phyloP scores from a whole-genome alignment of 2,888 invertebrate genomes.

The Exephanes ischioxanthus region DNA sequence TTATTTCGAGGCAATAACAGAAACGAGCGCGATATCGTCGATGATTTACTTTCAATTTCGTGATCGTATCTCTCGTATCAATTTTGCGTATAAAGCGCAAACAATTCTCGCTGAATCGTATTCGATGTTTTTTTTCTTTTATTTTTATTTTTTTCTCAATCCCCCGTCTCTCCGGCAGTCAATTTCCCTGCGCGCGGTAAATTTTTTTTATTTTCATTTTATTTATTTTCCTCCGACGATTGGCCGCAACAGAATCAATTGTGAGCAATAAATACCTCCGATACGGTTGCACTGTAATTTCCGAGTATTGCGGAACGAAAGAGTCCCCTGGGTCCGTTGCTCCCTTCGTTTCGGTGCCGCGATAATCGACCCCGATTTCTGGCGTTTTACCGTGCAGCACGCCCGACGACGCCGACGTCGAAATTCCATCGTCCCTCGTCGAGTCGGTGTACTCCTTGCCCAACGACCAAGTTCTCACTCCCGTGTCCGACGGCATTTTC shows the following conservation, averaged over 20 bases:
- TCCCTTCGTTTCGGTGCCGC: slow-evolving; percentile 57
- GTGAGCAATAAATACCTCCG: slow-evolving; percentile 70
- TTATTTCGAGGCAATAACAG: slow-evolving; percentile 51
- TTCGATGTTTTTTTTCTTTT: slow-evolving; percentile 20
- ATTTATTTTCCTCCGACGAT: not conserved
- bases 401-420: slow-evolving; percentile 70
- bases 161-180: slow-evolving; percentile 8
- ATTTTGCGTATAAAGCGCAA: slow-evolving; percentile 57
- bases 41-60: slow-evolving; percentile 65
- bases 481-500: slow-evolving; percentile 56
- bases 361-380: slow-evolving; percentile 68
- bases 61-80: slow-evolving; percentile 51
- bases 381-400: slow-evolving; percentile 47
- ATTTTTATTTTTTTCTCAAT: slow-evolving; percentile 6
- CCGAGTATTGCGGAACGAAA: slow-evolving; percentile 66
- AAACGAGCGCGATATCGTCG: slow-evolving; percentile 27
- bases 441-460: slow-evolving; percentile 66
- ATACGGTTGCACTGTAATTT: slow-evolving; percentile 62
- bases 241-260: slow-evolving; percentile 32
- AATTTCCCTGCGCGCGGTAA: not conserved
- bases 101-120: slow-evolving; percentile 28
- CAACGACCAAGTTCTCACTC: slow-evolving; percentile 74
- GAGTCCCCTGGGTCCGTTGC: not conserved
- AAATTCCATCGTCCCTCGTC: slow-evolving; percentile 72
- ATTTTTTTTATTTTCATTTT: not conserved